A percentile compares a stretch with the other conserved stretches of the same genome.
Evolutionary conservation across 2,113 vertebrate species (phyloP).

Genomic region (Antennarius striatus): DNA sequence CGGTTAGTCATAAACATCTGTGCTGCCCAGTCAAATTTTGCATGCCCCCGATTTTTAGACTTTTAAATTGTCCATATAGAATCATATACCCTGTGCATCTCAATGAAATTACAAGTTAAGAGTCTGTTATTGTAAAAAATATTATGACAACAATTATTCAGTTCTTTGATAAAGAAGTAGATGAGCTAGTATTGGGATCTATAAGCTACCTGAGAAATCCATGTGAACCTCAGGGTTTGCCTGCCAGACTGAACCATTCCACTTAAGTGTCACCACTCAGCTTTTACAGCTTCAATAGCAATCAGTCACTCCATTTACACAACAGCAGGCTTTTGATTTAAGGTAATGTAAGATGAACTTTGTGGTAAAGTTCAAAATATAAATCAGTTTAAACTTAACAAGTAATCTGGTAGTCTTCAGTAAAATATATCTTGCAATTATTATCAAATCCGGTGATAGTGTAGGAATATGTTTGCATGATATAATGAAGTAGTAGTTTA

Average conservation of each 20-base stretch:
- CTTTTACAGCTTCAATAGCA: background rate
- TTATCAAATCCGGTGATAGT: too few species aligned
- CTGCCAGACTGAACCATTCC: background rate
- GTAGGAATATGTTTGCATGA: too few species aligned
- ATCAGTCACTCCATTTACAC: background rate
- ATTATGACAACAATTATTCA: background rate
- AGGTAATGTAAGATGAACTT: too few species aligned
- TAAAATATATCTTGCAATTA: too few species aligned
- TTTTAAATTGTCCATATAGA: background rate
- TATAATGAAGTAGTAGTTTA: too few species aligned
- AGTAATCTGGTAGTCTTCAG: too few species aligned
- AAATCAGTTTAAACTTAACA: too few species aligned
- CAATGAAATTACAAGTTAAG: background rate
- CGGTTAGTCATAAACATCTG: background rate
- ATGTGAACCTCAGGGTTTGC: background rate
- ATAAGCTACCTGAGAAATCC: background rate
- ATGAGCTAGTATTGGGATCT: background rate
- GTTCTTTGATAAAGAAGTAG: background rate
- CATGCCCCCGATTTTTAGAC: background rate
- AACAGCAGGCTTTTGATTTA: too few species aligned
- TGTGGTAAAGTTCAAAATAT: too few species aligned
- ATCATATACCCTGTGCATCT: background rate
- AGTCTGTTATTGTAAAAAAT: background rate
- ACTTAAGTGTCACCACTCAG: background rate
- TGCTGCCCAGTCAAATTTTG: constrained; percentile 1